Percentiles rank a stretch among this genome's conserved stretches.
These are phyloP conservation scores for Herpetotheres cachinnans DNA, from an alignment of 2,113 vertebrate species.

Conservation along the genomic window DNA sequence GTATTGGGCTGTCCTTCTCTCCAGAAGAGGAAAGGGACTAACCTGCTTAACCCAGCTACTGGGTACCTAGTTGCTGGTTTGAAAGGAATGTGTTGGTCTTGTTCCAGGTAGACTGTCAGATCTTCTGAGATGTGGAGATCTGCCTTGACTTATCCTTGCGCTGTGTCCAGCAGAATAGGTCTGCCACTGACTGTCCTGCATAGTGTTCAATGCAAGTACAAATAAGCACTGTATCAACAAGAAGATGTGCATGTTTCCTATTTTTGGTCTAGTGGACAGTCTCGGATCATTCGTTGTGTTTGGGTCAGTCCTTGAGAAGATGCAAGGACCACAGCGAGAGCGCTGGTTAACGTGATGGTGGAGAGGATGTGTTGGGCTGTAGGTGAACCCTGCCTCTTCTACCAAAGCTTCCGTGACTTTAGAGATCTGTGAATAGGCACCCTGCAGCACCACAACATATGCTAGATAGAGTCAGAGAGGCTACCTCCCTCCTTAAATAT, in stretches of 20 bases:
- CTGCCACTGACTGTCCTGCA: neutral
- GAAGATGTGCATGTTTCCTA: neutral
- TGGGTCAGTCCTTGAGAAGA: neutral
- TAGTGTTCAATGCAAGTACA: neutral
- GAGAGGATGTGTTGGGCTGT: neutral
- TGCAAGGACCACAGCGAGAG: neutral
- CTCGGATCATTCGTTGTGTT: neutral
- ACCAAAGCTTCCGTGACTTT: neutral
- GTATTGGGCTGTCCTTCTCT: neutral
- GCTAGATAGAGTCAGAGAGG: neutral
- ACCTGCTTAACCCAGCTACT: neutral
- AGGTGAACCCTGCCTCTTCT: neutral
- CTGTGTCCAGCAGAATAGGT: neutral
- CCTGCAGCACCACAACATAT: neutral
- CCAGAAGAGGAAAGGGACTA: neutral
- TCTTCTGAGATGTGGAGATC: neutral
- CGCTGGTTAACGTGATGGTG: rapidly evolving
- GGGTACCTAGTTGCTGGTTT: neutral
- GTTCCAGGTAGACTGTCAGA: neutral
- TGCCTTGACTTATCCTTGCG: neutral
- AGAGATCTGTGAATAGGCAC: neutral
- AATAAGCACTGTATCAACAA: neutral
- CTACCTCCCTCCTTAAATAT: neutral
- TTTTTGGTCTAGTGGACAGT: neutral
- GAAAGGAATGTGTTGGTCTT: neutral